Conservation (phyloP, 2,797 vertebrate species). For the Schizothorax lantsangensis region DNA sequence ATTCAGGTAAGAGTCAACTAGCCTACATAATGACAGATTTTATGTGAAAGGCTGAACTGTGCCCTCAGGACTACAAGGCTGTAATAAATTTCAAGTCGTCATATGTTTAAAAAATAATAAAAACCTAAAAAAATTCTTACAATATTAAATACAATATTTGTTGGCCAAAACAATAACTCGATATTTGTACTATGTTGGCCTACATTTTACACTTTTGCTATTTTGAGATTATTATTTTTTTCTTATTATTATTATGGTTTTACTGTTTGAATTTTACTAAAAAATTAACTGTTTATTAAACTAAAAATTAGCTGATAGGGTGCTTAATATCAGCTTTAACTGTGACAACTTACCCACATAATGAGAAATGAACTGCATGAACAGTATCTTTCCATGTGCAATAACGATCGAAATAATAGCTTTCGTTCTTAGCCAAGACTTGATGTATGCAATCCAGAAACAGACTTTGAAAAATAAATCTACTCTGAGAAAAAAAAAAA, state of each 20-base stretch:
- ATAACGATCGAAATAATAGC: constrained; percentile 15
- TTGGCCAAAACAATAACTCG: background rate
- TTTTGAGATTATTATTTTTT: background rate
- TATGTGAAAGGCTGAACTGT: background rate
- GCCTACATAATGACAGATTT: background rate
- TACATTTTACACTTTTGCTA: background rate
- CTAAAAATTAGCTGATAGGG: background rate
- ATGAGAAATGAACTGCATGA: background rate
- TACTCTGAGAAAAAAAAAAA: background rate
- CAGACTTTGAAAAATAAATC: background rate
- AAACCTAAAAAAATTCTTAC: background rate
- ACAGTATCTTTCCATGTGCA: background rate
- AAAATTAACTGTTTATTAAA: background rate
- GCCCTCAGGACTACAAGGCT: background rate
- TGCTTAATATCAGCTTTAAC: background rate
- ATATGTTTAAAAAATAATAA: background rate
- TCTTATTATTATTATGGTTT: background rate
- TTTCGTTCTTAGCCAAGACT: background rate
- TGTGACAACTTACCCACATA: background rate
- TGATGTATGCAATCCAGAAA: background rate
- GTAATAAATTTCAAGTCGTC: background rate
- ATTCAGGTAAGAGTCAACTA: background rate
- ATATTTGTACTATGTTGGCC: background rate
- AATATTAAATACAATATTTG: background rate
- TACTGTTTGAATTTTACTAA: background rate